phyloP scores from a whole-genome alignment of 2,113 vertebrate genomes.

The Carollia perspicillata region DNA sequence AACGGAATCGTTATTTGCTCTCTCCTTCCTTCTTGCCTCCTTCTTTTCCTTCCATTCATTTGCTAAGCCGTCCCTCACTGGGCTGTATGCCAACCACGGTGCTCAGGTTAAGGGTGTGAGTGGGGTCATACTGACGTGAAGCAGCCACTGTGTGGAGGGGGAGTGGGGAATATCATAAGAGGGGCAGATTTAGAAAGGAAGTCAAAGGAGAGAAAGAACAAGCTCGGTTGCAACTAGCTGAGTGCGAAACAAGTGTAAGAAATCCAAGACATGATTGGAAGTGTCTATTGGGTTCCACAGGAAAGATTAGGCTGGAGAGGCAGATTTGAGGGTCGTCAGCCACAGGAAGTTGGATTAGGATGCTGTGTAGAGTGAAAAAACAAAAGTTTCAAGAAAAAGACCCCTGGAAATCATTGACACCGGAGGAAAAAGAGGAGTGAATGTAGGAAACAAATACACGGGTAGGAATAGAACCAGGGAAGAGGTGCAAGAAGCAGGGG shows the following conservation, averaged over 20 bases:
- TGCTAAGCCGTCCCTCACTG: not conserved
- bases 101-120: not conserved
- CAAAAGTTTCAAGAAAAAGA: not conserved
- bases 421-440: not conserved
- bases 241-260: not conserved
- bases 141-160: not conserved
- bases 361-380: not conserved
- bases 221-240: not conserved
- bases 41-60: not conserved
- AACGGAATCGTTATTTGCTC: not conserved
- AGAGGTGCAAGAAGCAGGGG: not conserved
- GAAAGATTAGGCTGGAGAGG: not conserved
- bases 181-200: not conserved
- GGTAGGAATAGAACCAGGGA: not conserved
- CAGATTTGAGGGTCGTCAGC: not conserved
- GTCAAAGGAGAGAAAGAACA: not conserved
- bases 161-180: not conserved
- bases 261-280: not conserved
- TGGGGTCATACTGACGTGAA: not conserved
- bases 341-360: not conserved
- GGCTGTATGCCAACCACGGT: not conserved
- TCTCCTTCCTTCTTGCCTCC: not conserved
- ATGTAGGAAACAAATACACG: not conserved
- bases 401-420: not conserved
- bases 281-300: not conserved